phyloP scores from a whole-genome alignment of 2,113 vertebrate species.

The Hippocampus guttulatus region DNA sequence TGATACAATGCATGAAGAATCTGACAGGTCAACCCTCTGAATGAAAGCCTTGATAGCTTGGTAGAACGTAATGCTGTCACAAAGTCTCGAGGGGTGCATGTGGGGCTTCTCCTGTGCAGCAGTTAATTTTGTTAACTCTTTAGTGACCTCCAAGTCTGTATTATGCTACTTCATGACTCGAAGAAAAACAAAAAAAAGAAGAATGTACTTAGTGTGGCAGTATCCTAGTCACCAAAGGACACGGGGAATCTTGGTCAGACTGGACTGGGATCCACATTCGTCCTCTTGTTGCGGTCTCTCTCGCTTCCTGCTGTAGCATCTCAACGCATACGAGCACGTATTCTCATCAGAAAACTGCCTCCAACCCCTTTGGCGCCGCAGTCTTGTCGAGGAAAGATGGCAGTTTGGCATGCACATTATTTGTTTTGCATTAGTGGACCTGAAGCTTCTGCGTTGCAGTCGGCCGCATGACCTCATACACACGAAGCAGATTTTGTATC shows the following conservation, averaged over 20 bases:
- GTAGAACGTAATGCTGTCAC: constrained; percentile 53
- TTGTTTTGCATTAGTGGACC: constrained; percentile 50
- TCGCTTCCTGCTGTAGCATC: constrained; percentile 49
- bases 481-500: constrained; percentile 19
- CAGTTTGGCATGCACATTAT: constrained; percentile 37
- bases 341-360: background rate
- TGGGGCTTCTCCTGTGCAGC: constrained; percentile 50
- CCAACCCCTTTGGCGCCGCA: background rate
- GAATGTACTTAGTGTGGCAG: constrained; percentile 65
- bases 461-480: constrained; percentile 50
- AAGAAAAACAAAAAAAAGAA: constrained; percentile 59
- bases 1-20: constrained; percentile 66
- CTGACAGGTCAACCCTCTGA: constrained; percentile 54
- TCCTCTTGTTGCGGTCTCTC: constrained; percentile 31
- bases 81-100: constrained; percentile 63
- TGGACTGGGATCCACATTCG: background rate
- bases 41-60: constrained; percentile 60
- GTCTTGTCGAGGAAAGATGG: background rate
- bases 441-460: constrained; percentile 37
- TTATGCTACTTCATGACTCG: constrained; percentile 57
- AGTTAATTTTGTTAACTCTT: constrained; percentile 40
- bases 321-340: constrained; percentile 11
- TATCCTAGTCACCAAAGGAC: constrained; percentile 28
- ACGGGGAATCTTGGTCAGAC: background rate
- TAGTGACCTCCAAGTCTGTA: constrained; percentile 53